phyloP scores from a whole-genome alignment of 2,888 invertebrate genomes.

The Omphaloscelis lunosa region DNA sequence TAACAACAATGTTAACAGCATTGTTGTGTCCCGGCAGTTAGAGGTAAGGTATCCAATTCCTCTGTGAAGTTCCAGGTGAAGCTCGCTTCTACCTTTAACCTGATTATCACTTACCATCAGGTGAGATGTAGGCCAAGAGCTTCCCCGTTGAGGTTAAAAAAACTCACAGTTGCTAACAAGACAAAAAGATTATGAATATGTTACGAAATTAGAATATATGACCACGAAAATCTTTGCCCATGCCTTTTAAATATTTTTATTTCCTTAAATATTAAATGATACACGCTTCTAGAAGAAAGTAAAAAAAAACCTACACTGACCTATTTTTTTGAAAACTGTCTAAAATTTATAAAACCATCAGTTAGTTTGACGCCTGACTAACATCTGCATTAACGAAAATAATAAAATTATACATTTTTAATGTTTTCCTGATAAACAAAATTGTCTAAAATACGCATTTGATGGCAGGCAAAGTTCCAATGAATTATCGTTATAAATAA shows the following conservation, averaged over 20 bases:
- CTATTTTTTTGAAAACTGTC: slow-evolving; percentile 4
- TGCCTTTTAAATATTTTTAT: background rate
- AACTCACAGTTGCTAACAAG: slow-evolving; percentile 94
- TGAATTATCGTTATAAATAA: slow-evolving; percentile 59
- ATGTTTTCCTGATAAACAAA: slow-evolving; percentile 63
- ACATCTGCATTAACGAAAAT: slow-evolving; percentile 60
- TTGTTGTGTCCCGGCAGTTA: no score
- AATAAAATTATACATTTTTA: slow-evolving; percentile 50
- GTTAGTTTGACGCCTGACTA: slow-evolving; percentile 39
- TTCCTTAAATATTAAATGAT: background rate
- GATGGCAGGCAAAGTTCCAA: slow-evolving; percentile 63
- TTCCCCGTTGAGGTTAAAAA: no score
- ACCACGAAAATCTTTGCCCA: background rate
- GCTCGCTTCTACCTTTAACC: no score
- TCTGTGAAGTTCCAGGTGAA: no score
- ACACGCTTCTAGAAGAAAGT: no score
- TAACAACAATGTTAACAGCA: no score
- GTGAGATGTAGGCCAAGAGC: no score
- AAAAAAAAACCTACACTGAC: background rate
- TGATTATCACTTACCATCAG: no score
- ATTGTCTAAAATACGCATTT: slow-evolving; percentile 44
- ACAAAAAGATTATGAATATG: slow-evolving; percentile 92
- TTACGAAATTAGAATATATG: slow-evolving; percentile 70
- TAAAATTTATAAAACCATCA: slow-evolving; percentile 21
- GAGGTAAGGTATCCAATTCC: no score